These are phyloP conservation scores for Acronicta alni DNA, from an alignment of 2,888 invertebrate species.

Conservation along the genomic window DNA sequence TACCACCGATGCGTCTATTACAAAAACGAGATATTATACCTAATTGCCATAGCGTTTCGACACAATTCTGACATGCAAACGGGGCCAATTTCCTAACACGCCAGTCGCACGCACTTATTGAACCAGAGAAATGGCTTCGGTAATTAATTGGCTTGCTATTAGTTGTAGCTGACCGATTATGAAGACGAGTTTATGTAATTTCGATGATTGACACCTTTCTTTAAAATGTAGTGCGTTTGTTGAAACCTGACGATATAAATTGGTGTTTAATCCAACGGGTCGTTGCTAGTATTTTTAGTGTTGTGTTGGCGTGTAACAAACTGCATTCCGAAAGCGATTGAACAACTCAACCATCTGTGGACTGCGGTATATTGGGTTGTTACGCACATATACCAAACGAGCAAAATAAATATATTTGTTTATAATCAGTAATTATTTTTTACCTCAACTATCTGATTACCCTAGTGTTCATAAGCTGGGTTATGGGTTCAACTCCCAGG, in stretches of 20 bases:
- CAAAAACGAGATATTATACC: constrained; percentile 44
- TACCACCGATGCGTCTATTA: constrained; percentile 39
- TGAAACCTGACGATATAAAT: constrained; percentile 12
- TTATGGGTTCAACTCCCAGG: too few relatives aligned
- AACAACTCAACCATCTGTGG: background rate
- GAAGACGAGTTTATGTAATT: constrained; percentile 34
- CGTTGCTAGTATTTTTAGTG: constrained; percentile 1
- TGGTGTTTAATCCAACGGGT: constrained; percentile 27
- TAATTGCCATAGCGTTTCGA: constrained; percentile 47
- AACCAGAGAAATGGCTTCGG: constrained; percentile 48
- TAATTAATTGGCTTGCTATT: constrained; percentile 40
- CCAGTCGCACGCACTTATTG: constrained; percentile 45
- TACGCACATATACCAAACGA: too few relatives aligned
- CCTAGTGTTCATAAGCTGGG: too few relatives aligned
- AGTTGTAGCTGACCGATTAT: constrained; percentile 34
- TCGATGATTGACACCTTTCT: constrained; percentile 27
- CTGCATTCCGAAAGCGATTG: too few relatives aligned
- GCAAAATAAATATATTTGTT: too few relatives aligned
- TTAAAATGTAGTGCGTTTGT: constrained; percentile 17
- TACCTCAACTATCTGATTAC: too few relatives aligned
- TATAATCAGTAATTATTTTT: too few relatives aligned
- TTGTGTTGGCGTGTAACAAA: background rate
- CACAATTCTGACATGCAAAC: constrained; percentile 42
- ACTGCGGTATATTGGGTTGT: background rate
- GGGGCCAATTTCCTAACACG: constrained; percentile 52